Conservation (phyloP, 1,140 invertebrate genomes). For the Hirudo medicinalis region DNA sequence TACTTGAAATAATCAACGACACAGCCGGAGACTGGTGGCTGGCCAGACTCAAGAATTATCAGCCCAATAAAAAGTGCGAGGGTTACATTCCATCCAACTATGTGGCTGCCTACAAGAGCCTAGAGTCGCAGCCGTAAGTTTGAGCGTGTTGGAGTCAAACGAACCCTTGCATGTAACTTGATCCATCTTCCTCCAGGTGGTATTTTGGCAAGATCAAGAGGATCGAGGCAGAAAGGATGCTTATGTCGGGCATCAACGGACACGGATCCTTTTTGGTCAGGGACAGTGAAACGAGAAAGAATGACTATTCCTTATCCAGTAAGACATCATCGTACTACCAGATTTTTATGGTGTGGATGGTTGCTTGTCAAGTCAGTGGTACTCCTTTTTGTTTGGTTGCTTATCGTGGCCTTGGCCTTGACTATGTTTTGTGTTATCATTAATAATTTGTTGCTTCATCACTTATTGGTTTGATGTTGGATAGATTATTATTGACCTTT, state of each 20-base stretch:
- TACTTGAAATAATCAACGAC: conserved; percentile 93
- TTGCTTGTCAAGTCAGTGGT: no score
- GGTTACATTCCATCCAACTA: conserved; percentile 99
- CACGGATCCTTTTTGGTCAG: conserved; percentile 10
- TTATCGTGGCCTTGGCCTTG: no score
- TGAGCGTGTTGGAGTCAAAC: no score
- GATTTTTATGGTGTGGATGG: no score
- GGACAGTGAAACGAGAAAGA: conserved; percentile 12
- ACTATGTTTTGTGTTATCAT: no score
- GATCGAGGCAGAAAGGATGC: conserved; percentile 1
- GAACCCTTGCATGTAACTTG: no score
- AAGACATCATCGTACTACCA: not conserved
- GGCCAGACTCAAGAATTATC: conserved; percentile 72
- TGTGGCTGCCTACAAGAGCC: conserved; percentile 93
- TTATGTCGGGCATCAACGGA: not conserved
- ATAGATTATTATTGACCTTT: no score
- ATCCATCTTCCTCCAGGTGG: conserved; percentile 1
- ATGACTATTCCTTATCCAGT: conserved; percentile 13
- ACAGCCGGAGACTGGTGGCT: conserved; percentile 99
- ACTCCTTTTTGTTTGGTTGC: no score
- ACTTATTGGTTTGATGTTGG: no score
- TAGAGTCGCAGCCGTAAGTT: conserved; percentile 95
- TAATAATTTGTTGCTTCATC: no score
- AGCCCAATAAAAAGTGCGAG: conserved; percentile 50
- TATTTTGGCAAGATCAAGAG: conserved; percentile 12